These are phyloP conservation scores for Caenorhabditis becei DNA, from an alignment of 2,888 invertebrate species.

Conservation along the genomic window DNA sequence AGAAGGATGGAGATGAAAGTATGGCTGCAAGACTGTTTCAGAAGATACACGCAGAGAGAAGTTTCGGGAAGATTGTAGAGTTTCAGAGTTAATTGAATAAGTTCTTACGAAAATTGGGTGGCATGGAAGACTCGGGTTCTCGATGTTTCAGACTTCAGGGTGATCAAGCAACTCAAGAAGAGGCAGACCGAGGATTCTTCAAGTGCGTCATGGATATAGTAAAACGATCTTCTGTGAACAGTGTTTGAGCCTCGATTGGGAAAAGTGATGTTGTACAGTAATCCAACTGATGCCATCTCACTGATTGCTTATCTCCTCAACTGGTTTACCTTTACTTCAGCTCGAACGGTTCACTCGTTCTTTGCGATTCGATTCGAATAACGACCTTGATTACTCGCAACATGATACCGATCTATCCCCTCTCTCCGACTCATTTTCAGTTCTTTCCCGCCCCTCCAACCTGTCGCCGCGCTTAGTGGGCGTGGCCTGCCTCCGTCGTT, in stretches of 20 bases:
- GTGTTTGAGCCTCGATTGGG: too few relatives aligned
- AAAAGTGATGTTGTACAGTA: too few relatives aligned
- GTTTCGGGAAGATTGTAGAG: neutral
- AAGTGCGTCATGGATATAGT: too few relatives aligned
- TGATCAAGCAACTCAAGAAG: too few relatives aligned
- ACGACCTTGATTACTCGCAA: conserved; percentile 57
- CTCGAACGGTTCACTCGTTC: conserved; percentile 38
- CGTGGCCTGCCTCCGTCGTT: conserved; percentile 39
- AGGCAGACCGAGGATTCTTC: too few relatives aligned
- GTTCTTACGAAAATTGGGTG: too few relatives aligned
- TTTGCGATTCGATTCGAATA: conserved; percentile 16
- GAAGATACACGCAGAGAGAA: too few relatives aligned
- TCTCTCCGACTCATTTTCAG: conserved; percentile 47
- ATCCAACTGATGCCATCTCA: neutral
- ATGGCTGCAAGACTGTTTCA: neutral
- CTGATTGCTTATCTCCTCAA: neutral
- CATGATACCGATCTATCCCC: conserved; percentile 29
- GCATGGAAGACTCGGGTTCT: too few relatives aligned
- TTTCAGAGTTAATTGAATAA: too few relatives aligned
- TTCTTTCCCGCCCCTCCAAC: conserved; percentile 20
- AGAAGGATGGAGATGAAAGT: neutral
- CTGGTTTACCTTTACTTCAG: conserved; percentile 6
- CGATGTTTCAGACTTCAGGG: too few relatives aligned
- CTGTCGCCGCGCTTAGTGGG: conserved; percentile 33
- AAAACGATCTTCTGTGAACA: too few relatives aligned